A percentile compares a stretch with the other conserved stretches of the same genome.
Conservation (phyloP, 2,113 vertebrate species). For the Podilymbus podiceps region DNA sequence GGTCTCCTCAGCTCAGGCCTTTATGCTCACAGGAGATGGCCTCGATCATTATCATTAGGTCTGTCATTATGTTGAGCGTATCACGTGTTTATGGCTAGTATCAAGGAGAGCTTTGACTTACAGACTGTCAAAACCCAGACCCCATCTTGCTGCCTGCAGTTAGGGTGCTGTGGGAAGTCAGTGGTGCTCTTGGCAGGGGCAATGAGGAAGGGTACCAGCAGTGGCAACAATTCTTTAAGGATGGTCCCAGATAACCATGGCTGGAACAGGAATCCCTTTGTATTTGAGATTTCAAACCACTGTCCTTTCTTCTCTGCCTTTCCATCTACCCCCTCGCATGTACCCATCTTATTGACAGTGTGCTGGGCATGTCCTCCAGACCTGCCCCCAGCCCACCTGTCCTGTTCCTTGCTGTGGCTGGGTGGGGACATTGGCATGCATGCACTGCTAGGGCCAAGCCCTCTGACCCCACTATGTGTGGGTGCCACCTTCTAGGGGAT, state of each 20-base stretch:
- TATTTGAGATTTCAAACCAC: background rate
- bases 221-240: background rate
- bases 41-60: background rate
- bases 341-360: background rate
- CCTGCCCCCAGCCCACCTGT: background rate
- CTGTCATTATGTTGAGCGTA: background rate
- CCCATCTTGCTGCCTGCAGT: background rate
- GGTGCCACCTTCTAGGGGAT: background rate
- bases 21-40: background rate
- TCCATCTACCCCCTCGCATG: background rate
- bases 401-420: background rate
- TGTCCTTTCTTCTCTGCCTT: background rate
- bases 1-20: background rate
- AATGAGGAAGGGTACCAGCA: background rate
- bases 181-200: background rate
- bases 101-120: background rate
- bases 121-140: background rate
- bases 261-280: background rate
- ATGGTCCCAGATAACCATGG: background rate
- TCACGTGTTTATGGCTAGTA: background rate
- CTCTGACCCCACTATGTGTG: fast-evolving
- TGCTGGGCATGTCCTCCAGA: too few species aligned
- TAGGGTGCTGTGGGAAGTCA: background rate
- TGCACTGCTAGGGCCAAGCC: background rate
- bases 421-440: background rate